Base-by-base conservation (phyloP, 2,797 vertebrate genomes). In the Enteromius viviparus region DNA sequence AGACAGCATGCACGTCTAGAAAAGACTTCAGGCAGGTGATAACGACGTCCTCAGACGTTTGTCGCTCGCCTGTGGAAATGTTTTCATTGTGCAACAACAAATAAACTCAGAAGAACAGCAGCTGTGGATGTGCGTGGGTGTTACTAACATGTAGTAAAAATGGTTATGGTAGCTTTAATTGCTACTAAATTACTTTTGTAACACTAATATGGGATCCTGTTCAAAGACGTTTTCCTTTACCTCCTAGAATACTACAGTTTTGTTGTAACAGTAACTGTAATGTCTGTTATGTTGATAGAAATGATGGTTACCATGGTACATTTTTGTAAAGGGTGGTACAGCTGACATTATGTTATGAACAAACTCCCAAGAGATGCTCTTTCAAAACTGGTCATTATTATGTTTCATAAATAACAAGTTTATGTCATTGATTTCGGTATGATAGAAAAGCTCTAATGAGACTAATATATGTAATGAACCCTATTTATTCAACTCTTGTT, bases 1-100 rank as follows among this genome's bases (percentile, higher is more conserved):
- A 12, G 45, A 47, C 45, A 47, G 15, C 69, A 37, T 26, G 47
- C 4, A 14, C 55, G 23, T 64, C 72, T 49, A 4, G 4, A 10
- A 23, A n/a, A 47, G 37, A 72, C 40, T 51, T 34, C 40, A 74
- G 69, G 37, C 68, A 81, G 42, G 55, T 74, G 68, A 71, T 71
- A 71, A 45, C 51, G 14, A 2, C 77, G 51, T 68, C 60, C 60
- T 55, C 34, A 0, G 15, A 9, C 6, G 6, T 68, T 51, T 74
- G 19, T n/a, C 17, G 49, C 47, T 32, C 47, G 17, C 7, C 7
- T 53, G 21, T 53, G 60, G 14, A 58, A 58, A 70, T 60, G 51
- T 80, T 80, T 65, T 7, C 6, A 47, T 65, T n/a, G 51, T n/a
- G 66, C 15, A 42, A 29, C 26, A 15, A 60, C 21, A 79, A 79